These are phyloP conservation scores for Toxostoma redivivum DNA, from an alignment of 2,113 vertebrate genomes.

Conservation along the genomic window DNA sequence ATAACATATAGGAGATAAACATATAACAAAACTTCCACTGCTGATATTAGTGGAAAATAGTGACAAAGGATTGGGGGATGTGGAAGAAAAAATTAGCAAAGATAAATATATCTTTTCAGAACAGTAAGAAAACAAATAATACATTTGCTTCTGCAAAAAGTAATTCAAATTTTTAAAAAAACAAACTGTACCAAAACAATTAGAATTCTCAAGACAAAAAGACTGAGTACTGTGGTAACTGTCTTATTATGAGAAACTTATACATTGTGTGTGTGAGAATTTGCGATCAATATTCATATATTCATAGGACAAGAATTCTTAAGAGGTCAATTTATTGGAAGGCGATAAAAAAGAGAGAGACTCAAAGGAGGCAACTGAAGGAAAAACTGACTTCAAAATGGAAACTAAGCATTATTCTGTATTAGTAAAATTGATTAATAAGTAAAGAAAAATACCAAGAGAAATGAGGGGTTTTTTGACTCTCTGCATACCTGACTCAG, in stretches of 20 bases:
- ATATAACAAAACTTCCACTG: background rate
- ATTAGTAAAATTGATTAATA: background rate
- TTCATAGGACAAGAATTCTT: background rate
- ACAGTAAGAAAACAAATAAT: background rate
- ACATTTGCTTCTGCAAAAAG: background rate
- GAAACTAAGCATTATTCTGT: background rate
- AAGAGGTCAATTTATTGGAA: background rate
- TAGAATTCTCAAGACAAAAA: background rate
- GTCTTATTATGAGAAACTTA: background rate
- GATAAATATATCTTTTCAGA: background rate
- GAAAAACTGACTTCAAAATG: background rate
- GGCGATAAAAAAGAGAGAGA: background rate
- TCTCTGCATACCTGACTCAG: background rate
- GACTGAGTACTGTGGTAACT: background rate
- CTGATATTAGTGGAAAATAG: background rate
- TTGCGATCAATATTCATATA: background rate
- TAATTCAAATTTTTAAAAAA: background rate
- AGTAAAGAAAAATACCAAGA: background rate
- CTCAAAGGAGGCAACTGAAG: background rate
- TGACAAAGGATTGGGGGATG: background rate
- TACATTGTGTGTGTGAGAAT: background rate
- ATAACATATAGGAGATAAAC: background rate
- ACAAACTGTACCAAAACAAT: background rate
- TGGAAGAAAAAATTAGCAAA: background rate
- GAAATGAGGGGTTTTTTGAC: background rate